These are phyloP conservation scores for Deilephila porcellus DNA, from an alignment of 2,888 invertebrate genomes.

Conservation along the genomic window DNA sequence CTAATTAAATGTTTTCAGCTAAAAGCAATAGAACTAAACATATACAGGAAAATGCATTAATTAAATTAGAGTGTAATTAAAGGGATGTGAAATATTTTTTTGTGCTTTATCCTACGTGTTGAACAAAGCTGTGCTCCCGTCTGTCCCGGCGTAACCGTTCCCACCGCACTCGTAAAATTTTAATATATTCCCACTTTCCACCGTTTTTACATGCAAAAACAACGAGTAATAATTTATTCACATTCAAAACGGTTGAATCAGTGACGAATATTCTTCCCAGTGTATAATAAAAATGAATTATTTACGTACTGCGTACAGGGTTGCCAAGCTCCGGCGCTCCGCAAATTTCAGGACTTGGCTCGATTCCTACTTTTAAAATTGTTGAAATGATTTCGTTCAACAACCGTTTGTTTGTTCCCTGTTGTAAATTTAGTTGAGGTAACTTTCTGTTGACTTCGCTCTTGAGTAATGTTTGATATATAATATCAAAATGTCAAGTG, in stretches of 20 bases:
- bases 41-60: neutral
- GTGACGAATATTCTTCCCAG: constrained; percentile 23
- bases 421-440: constrained; percentile 11
- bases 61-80: neutral
- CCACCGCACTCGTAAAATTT: constrained; percentile 9
- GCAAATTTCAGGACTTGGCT: constrained; percentile 3
- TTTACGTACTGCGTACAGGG: constrained; percentile 5
- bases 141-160: constrained; percentile 5
- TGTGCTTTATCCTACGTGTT: neutral
- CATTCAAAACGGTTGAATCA: constrained; percentile 21
- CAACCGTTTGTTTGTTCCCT: constrained; percentile 6
- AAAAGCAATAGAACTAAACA: neutral
- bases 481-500: constrained; percentile 14
- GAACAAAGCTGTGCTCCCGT: neutral
- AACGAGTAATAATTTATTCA: constrained; percentile 26
- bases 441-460: constrained; percentile 12
- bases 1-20: too few species aligned
- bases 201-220: constrained; percentile 21
- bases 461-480: constrained; percentile 8
- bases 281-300: constrained; percentile 24
- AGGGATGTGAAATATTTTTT: neutral
- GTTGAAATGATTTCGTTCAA: neutral
- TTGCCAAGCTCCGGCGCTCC: constrained; percentile 3
- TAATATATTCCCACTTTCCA: constrained; percentile 15
- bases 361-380: constrained; percentile 1